A percentile compares a stretch with the other conserved stretches of the same genome.
Conservation (phyloP, 2,113 vertebrate species). For the Oreochromis tanganicae region DNA sequence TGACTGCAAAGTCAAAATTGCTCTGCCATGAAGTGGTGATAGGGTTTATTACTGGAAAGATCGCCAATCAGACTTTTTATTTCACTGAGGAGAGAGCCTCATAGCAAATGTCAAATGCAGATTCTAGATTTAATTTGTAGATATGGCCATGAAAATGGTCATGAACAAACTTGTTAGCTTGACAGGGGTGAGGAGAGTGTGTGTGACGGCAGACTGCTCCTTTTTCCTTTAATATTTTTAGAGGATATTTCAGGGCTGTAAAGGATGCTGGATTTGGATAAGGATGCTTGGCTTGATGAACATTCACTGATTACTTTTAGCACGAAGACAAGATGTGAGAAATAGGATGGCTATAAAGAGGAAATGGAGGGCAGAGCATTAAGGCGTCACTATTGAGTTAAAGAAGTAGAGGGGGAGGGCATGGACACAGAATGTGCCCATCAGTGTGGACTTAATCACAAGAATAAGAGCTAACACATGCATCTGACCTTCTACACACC, state of each 20-base stretch:
- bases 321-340: not conserved
- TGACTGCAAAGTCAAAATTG: conserved; percentile 7
- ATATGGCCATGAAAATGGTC: not conserved
- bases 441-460: not conserved
- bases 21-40: not conserved
- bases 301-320: not conserved
- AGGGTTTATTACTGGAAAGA: conserved; percentile 23
- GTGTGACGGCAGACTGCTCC: not conserved
- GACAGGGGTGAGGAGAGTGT: not conserved
- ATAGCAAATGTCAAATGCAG: conserved; percentile 21
- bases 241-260: not conserved
- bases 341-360: not conserved
- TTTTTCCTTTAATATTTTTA: not conserved
- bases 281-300: not conserved
- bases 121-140: conserved; percentile 20
- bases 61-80: conserved; percentile 5
- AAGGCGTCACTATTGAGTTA: not conserved
- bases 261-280: not conserved
- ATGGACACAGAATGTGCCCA: not conserved
- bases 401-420: not conserved
- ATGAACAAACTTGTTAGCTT: not conserved
- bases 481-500: not conserved
- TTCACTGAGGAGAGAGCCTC: not conserved
- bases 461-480: not conserved
- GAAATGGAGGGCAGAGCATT: not conserved